Percentiles rank a stretch among this genome's conserved stretches.
Evolutionary conservation across 2,888 invertebrate species (phyloP).

Genomic region (Chalcis sispes): DNA sequence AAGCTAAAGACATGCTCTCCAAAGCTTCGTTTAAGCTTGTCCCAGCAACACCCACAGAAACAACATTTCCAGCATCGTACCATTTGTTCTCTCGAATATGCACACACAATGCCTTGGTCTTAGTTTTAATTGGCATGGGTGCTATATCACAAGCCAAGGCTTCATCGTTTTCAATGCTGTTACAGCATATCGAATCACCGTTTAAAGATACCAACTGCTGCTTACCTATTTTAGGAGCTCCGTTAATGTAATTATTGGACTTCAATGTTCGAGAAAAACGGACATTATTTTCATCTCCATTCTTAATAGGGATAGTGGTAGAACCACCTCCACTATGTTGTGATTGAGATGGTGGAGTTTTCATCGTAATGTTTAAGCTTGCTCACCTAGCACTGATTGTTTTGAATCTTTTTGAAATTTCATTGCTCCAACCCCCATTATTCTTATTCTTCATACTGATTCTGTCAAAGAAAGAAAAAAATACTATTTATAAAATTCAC

Average conservation of each 20-base stretch:
- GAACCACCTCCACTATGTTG: slow-evolving; percentile 46
- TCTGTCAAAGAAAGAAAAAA: slow-evolving; percentile 22
- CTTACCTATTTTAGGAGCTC: slow-evolving; percentile 59
- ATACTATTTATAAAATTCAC: slow-evolving; percentile 6
- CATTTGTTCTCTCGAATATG: slow-evolving; percentile 72
- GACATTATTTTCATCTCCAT: slow-evolving; percentile 47
- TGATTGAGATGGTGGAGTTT: slow-evolving; percentile 60
- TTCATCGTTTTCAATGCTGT: slow-evolving; percentile 69
- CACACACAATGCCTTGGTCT: slow-evolving; percentile 70
- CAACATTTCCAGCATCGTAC: slow-evolving; percentile 71
- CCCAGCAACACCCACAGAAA: slow-evolving; percentile 70
- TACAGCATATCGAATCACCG: slow-evolving; percentile 69
- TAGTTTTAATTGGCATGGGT: slow-evolving; percentile 61
- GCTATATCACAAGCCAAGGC: slow-evolving; percentile 70
- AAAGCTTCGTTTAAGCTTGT: slow-evolving; percentile 81
- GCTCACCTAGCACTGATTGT: slow-evolving; percentile 37
- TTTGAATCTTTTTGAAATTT: slow-evolving; percentile 19
- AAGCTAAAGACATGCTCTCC: slow-evolving; percentile 85
- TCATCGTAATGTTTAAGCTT: slow-evolving; percentile 56
- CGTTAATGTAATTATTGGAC: slow-evolving; percentile 46
- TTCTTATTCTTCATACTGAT: slow-evolving; percentile 35
- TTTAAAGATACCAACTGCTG: slow-evolving; percentile 71
- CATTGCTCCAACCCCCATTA: slow-evolving; percentile 8
- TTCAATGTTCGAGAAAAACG: slow-evolving; percentile 42
- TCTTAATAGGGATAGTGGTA: slow-evolving; percentile 30